These are phyloP conservation scores for Pseudococcus viburni DNA, from an alignment of 2,888 invertebrate species.

Conservation along the genomic window DNA sequence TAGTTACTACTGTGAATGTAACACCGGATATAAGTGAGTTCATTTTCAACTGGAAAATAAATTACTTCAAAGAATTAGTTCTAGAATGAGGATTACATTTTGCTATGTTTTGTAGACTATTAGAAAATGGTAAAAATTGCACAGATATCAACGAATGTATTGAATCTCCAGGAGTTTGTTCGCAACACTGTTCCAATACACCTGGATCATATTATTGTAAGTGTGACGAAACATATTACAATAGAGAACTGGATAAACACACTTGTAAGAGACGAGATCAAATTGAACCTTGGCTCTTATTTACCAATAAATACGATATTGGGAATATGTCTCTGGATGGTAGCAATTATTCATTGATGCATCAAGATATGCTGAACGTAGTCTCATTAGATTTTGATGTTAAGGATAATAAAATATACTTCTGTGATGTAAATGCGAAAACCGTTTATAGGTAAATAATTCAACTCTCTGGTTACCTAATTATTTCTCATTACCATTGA, in stretches of 20 bases:
- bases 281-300: slow-evolving; percentile 87
- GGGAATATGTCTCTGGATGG: slow-evolving; percentile 96
- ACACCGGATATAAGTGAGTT: slow-evolving; percentile 86
- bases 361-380: slow-evolving; percentile 96
- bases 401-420: slow-evolving; percentile 87
- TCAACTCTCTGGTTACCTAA: not conserved
- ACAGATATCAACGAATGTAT: slow-evolving; percentile 92
- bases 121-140: slow-evolving; percentile 92
- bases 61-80: not conserved
- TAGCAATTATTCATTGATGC: slow-evolving; percentile 85
- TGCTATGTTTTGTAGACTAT: slow-evolving; percentile 73
- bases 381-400: slow-evolving; percentile 96
- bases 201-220: slow-evolving; percentile 96
- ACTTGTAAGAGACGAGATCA: slow-evolving; percentile 92
- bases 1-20: slow-evolving; percentile 96
- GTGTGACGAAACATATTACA: slow-evolving; percentile 93
- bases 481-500: not conserved
- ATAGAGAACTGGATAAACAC: slow-evolving; percentile 85
- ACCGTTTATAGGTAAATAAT: slow-evolving; percentile 83
- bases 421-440: slow-evolving; percentile 96
- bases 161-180: slow-evolving; percentile 91
- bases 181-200: slow-evolving; percentile 96
- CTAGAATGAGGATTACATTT: no score
- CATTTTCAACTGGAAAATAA: not conserved
- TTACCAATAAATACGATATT: slow-evolving; percentile 98